Evolutionary conservation across 2,113 vertebrate genomes (phyloP), one percentile per base, ranked within the genome.

Genomic region (Zootoca vivipara): DNA sequence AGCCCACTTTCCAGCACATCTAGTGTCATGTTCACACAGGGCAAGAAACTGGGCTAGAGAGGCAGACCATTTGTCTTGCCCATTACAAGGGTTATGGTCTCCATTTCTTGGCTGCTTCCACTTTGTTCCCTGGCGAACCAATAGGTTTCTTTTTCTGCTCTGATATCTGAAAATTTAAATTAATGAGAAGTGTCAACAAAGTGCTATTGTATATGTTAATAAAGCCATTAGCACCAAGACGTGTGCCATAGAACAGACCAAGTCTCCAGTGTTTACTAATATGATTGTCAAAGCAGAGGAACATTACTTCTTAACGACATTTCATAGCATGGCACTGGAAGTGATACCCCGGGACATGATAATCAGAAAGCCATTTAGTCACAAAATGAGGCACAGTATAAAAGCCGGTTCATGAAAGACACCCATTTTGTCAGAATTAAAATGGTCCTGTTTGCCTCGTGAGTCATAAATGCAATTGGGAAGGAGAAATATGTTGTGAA

Each of bases 291-390:
- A 92, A 94, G 91, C 88, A 92, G 88, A 89, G 88, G 92, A 95
- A 95, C 95, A 96, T 97, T 95, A 95, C 87, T 91, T 93, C 92
- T 92, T 94, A 95, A 96, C 95, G 94, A 90, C 90, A 94, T 95
- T 96, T 95, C 90, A 90, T 90, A 92, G 96, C 90, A 95, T 93
- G 95, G 95, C 92, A 91, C 94, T 93, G 96, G 92, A 93, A 97
- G 90, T 89, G 91, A 94, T 91, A 95, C 94, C 95, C 93, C 90
- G 93, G 93, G 95, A 96, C 94, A 90, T 35, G 93, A 94, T 94
- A 94, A 96, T 95, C 90, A 93, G 93, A 94, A 95, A 96, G 91
- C 77, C 89, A 93, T 96, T 95, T 96, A 94, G 90, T 83, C 89
- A 78, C 92, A 87, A 86, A 96, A 91, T 87, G 91, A 38, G 83